Conservation (phyloP, 35 echinoderm and acorn worm genomes). For the Heliocidaris erythrogramma region DNA sequence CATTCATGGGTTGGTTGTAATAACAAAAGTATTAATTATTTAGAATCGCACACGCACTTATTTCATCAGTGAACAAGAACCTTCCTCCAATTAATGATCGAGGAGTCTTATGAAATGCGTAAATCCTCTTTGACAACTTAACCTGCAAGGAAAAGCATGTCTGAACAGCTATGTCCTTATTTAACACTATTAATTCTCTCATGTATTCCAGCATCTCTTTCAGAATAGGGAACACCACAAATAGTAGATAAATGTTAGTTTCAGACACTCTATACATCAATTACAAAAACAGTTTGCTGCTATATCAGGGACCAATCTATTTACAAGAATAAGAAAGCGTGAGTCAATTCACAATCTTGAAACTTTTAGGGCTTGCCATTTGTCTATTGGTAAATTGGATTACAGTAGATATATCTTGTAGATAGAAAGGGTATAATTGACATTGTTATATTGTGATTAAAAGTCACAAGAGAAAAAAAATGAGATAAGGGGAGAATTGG, state of each 20-base stretch:
- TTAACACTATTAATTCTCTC: not conserved
- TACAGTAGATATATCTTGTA: too few species aligned
- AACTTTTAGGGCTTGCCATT: too few species aligned
- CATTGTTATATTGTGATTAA: too few species aligned
- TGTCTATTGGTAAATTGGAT: too few species aligned
- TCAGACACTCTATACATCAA: not conserved
- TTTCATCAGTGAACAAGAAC: too few species aligned
- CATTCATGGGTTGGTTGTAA: not conserved
- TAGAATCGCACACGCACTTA: too few species aligned
- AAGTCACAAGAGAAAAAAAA: too few species aligned
- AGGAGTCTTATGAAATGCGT: not conserved
- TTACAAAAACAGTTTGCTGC: not conserved
- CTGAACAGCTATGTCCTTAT: not conserved
- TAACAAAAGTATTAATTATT: too few species aligned
- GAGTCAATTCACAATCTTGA: too few species aligned
- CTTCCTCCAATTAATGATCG: not conserved
- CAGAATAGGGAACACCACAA: not conserved
- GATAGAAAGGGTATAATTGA: too few species aligned
- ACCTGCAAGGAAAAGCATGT: not conserved
- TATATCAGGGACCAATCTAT: not conserved
- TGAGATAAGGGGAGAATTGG: too few species aligned
- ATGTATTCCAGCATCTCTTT: not conserved
- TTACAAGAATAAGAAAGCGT: not conserved
- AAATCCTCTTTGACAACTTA: not conserved
- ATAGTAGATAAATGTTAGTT: not conserved